phyloP scores from a whole-genome alignment of 1,140 invertebrate genomes.

The Ceratina calcarata region DNA sequence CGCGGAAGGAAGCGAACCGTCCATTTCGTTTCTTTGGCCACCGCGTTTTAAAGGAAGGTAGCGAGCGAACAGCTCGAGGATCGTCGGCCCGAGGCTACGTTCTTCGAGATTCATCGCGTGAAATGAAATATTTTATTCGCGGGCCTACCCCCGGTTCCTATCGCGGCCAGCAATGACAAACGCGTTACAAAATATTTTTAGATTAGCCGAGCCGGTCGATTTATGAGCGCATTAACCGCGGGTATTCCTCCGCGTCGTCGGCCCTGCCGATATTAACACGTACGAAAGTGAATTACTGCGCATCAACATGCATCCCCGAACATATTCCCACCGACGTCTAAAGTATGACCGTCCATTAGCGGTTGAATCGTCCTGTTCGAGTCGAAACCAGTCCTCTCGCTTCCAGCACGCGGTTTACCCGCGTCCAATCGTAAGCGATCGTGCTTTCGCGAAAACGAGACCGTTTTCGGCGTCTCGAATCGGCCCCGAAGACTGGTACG shows the following conservation, averaged over 20 bases:
- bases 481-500: conserved; percentile 5
- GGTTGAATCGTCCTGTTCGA: conserved; percentile 51
- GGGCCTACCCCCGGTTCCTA: not conserved
- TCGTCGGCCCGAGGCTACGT: not conserved
- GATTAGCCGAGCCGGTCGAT: conserved; percentile 52
- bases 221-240: conserved; percentile 59
- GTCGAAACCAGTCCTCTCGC: not conserved
- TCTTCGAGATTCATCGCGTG: conserved; percentile 32
- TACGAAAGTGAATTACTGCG: conserved; percentile 66
- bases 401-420: conserved; percentile 26
- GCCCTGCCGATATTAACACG: conserved; percentile 65
- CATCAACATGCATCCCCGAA: conserved; percentile 64
- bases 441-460: conserved; percentile 24
- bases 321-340: conserved; percentile 61
- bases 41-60: conserved; percentile 41
- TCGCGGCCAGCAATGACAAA: conserved; percentile 25
- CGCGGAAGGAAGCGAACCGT: conserved; percentile 68
- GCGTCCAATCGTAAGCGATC: conserved; percentile 27
- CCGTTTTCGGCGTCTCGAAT: conserved; percentile 4
- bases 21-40: conserved; percentile 63
- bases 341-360: conserved; percentile 58
- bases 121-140: conserved; percentile 21
- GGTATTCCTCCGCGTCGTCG: conserved; percentile 57
- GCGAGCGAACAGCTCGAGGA: not conserved
- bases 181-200: conserved; percentile 61